Evolutionary conservation across 2,113 vertebrate species (phyloP), one percentile per base, ranked within the genome.

Genomic region (Pelusios castaneus): DNA sequence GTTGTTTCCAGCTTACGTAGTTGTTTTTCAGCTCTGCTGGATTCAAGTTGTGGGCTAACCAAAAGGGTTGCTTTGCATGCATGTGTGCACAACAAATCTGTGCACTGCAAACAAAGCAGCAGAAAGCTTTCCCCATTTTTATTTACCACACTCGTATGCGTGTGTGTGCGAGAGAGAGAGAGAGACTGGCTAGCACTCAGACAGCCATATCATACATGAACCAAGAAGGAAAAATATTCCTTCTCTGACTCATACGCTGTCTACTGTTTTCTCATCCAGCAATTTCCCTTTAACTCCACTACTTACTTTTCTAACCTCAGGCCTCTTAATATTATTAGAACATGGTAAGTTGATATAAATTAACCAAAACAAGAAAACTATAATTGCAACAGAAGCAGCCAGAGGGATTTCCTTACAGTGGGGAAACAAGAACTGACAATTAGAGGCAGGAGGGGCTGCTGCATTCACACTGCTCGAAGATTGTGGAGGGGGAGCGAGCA

Each of bases 291-390:
- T 93, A 92, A 82, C 80, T 84, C 77, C 79, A 78, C 87, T 85
- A 91, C 84, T 89, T 92, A 31, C 54, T 49, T 96, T 78, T 55
- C 63, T 94, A 82, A 92, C 87, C 92, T 88, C 90, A 86, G 96
- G 95, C 80, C 67, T 91, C 63, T 75, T 84, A 90, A 80, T 29
- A 88, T 90, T 87, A 90, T 90, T 84, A 87, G 56, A 95, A 88
- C 4, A 7, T 16, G 54, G 54, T 47, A 91, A 90, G 58, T 85
- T 87, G 89, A 90, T 92, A 89, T n/a, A 92, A 93, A 92, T 94
- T 93, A 97, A 89, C 80, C 73, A 54, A 95, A 92, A 27, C 63
- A 89, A 89, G 92, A 75, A 78, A 94, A 87, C 16, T 82, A 31
- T 13, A 85, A 80, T 4, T 2, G 1, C 38, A 93, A 89, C 24